Base-by-base conservation (phyloP, 1,140 invertebrate species). In the Helicoverpa zea region DNA sequence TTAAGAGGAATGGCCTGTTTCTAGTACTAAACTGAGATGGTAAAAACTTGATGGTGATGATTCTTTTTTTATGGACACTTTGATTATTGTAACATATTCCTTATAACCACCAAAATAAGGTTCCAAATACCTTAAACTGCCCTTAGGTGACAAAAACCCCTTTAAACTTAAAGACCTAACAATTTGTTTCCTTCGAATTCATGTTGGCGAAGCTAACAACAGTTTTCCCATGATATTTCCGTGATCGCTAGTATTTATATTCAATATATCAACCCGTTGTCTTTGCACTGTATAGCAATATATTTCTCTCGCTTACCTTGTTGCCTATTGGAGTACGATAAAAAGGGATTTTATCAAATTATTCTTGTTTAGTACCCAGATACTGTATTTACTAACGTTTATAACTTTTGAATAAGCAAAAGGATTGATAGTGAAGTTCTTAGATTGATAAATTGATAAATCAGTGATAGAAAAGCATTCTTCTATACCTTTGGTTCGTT, bases 321-420 rank as follows among this genome's bases (percentile, higher is more conserved):
- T 59, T 59, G 23, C 58, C 23, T 61, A 23, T 13, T 5, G 11
- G 23, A 30, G 12, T 61, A 4, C 23, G 58, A 61, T 61, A 61
- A 61, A 59, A 61, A 61, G 58, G 5, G 58, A 61, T 61, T 61
- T 61, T 61, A 61, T 61, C 58, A 23, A 58, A 23, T 58, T 58
- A 23, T 61, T 61, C 29, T 61, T 61, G 23, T 61, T 61, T 12
- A 4, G 58, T 18, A 14, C 30, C 58, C 14, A 13, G 58, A 29
- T 61, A 30, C 11, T 61, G 29, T 30, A 61, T 61, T 59, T 61
- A 3, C 2, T 43, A 9, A 43, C 5, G 4, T 43, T 30, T 61
- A 3, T 61, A 13, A 11, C 23, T 61, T 61, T 29, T 29, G 23
- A 11, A 14, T 43, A 9, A 43, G 1, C 35, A 43, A 43, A 43